phyloP scores from a whole-genome alignment of 1,140 invertebrate species.

The Dinothrombium tinctorium region DNA sequence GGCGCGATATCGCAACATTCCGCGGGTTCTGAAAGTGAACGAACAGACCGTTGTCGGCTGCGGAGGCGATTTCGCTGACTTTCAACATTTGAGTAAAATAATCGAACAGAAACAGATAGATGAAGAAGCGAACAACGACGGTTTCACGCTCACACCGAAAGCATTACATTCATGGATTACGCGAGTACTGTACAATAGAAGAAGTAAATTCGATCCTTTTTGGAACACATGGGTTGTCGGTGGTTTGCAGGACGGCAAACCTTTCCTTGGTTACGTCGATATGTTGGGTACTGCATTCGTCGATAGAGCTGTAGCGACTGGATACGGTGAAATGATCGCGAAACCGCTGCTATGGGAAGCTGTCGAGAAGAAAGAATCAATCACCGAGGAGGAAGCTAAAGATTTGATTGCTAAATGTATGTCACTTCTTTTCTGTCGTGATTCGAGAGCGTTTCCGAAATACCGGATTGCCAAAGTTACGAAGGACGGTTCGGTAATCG shows the following conservation, averaged over 20 bases:
- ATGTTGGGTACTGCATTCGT: slow-evolving; percentile 39
- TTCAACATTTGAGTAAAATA: slow-evolving; percentile 58
- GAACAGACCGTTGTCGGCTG: slow-evolving; percentile 62
- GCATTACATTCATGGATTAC: slow-evolving; percentile 80
- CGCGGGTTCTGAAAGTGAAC: slow-evolving; percentile 65
- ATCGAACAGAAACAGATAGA: slow-evolving; percentile 69
- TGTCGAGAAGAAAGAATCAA: slow-evolving; percentile 31
- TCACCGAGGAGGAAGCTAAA: slow-evolving; percentile 36
- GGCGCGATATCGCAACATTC: slow-evolving; percentile 55
- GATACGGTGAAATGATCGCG: slow-evolving; percentile 67
- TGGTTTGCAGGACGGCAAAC: slow-evolving; percentile 43
- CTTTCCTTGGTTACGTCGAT: slow-evolving; percentile 12
- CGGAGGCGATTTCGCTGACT: slow-evolving; percentile 85
- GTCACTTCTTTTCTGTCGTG: slow-evolving; percentile 75
- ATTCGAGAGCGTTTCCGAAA: slow-evolving; percentile 46
- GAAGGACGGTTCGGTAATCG: slow-evolving; percentile 33
- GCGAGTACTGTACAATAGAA: slow-evolving; percentile 62
- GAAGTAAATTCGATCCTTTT: slow-evolving; percentile 78
- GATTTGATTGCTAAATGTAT: slow-evolving; percentile 49
- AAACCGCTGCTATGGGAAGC: slow-evolving; percentile 47
- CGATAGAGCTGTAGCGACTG: slow-evolving; percentile 57
- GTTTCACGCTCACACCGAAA: slow-evolving; percentile 57
- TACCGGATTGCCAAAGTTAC: slow-evolving; percentile 34
- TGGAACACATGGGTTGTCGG: slow-evolving; percentile 82
- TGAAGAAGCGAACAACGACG: slow-evolving; percentile 71